Evolutionary conservation across 2,113 vertebrate genomes (phyloP).

Genomic region (Apteryx mantelli): DNA sequence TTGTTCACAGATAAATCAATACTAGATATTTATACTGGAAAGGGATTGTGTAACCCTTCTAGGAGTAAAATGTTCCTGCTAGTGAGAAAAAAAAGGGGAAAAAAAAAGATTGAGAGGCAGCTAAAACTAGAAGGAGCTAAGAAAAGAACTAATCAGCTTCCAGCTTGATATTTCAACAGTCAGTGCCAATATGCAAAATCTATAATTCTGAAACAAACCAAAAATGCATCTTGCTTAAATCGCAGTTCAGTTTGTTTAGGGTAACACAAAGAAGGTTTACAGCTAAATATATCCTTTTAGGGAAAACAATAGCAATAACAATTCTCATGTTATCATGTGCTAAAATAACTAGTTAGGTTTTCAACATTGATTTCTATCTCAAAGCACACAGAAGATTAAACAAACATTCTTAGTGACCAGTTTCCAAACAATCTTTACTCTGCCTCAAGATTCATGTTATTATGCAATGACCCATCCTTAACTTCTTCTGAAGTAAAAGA

Average conservation of each 20-base stretch:
- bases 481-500: not conserved
- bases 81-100: not conserved
- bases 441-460: not conserved
- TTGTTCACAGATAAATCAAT: slow-evolving; percentile 8
- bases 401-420: not conserved
- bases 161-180: not conserved
- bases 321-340: not conserved
- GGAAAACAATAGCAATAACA: not conserved
- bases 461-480: not conserved
- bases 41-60: not conserved
- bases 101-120: not conserved
- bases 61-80: not conserved
- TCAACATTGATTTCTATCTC: not conserved
- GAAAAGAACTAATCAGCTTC: slow-evolving; percentile 21
- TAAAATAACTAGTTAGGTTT: not conserved
- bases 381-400: not conserved
- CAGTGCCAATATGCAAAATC: not conserved
- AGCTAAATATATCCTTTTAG: not conserved
- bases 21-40: not conserved
- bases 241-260: not conserved
- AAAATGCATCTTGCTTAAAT: not conserved
- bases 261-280: not conserved
- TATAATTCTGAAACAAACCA: not conserved
- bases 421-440: not conserved
- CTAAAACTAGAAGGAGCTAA: slow-evolving; percentile 36